Evolutionary conservation across 2,797 vertebrate species (phyloP).

Genomic region (Gadopsis marmoratus): DNA sequence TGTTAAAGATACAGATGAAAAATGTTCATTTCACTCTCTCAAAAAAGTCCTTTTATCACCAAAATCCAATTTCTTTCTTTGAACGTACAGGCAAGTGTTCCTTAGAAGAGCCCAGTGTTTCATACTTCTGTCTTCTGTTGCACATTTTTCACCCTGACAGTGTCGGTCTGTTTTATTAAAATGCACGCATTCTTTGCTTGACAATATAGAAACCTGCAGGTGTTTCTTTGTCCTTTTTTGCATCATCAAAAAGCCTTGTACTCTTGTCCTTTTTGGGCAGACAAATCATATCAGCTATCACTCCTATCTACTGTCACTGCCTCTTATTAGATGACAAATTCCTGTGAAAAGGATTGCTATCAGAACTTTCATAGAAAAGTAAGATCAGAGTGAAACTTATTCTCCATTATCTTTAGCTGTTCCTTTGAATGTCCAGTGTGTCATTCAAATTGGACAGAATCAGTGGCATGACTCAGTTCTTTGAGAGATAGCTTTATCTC

Average conservation of each 20-base stretch:
- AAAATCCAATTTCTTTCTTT: constrained; percentile 1
- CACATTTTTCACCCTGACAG: constrained; percentile 7
- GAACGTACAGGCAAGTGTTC: background rate
- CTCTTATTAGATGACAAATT: constrained; percentile 10
- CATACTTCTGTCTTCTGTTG: background rate
- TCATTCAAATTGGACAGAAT: constrained; percentile 32
- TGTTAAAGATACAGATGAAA: constrained; percentile 16
- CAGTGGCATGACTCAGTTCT: background rate
- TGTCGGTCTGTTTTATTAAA: background rate
- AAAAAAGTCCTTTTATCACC: background rate
- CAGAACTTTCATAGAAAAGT: constrained; percentile 10
- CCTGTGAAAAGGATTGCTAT: background rate
- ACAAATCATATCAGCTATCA: background rate
- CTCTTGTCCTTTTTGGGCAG: background rate
- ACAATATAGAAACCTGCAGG: constrained; percentile 8
- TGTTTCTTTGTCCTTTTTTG: constrained; percentile 24
- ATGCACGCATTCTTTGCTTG: background rate
- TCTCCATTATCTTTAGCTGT: background rate
- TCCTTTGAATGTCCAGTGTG: background rate
- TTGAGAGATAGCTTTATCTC: background rate
- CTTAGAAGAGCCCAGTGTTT: constrained; percentile 18
- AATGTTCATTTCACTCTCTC: background rate
- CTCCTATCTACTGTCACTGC: background rate
- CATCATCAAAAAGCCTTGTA: background rate
- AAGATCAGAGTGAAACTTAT: constrained; percentile 17